A percentile compares a stretch with the other conserved stretches of the same genome.
These are phyloP conservation scores for Auanema sp. DNA, from an alignment of 2,888 invertebrate genomes.

Conservation along the genomic window DNA sequence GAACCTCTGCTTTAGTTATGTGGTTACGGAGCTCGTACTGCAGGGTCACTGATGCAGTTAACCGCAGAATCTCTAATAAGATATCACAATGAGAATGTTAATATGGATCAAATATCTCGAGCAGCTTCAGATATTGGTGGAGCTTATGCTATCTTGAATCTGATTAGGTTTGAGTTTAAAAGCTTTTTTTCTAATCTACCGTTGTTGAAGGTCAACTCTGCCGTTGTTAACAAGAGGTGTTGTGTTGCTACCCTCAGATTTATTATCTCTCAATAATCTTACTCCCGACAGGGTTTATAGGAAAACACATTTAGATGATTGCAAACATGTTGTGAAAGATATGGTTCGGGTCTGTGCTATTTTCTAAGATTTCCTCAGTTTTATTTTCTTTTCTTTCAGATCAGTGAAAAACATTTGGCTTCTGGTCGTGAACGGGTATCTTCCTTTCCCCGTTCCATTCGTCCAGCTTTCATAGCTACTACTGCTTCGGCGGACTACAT, in stretches of 20 bases:
- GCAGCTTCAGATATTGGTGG: conserved; percentile 33
- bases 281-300: conserved; percentile 50
- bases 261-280: conserved; percentile 48
- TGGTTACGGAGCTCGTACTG: conserved; percentile 37
- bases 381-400: conserved; percentile 21
- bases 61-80: conserved; percentile 29
- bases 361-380: not conserved
- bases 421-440: conserved; percentile 25
- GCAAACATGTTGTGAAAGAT: conserved; percentile 40
- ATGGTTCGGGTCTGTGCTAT: conserved; percentile 33
- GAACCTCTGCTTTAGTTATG: conserved; percentile 24
- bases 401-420: conserved; percentile 21
- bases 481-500: conserved; percentile 50
- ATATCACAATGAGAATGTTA: conserved; percentile 6
- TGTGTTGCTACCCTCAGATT: conserved; percentile 55
- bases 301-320: conserved; percentile 46
- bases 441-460: conserved; percentile 24
- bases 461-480: conserved; percentile 44
- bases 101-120: conserved; percentile 14
- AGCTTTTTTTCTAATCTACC: conserved; percentile 1
- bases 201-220: conserved; percentile 78
- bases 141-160: conserved; percentile 34
- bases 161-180: conserved; percentile 25
- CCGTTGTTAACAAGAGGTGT: conserved; percentile 63
- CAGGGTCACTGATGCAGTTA: conserved; percentile 37